Evolutionary conservation across 2,113 vertebrate species (phyloP).

Genomic region (Bungarus multicinctus): DNA sequence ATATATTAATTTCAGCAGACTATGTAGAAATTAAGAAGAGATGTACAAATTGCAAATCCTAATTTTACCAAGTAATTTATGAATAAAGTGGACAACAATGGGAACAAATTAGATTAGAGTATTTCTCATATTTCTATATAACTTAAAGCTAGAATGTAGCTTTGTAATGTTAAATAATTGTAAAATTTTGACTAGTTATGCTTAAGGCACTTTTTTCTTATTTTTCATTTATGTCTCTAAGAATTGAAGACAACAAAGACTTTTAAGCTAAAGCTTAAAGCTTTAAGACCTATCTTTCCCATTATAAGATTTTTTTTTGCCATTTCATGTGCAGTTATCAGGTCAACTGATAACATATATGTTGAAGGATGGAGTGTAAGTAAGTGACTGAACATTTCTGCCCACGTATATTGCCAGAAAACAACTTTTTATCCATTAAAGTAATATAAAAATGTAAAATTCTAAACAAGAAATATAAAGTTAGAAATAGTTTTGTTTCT

Average conservation of each 20-base stretch:
- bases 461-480: slow-evolving; percentile 41
- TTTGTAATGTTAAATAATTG: background rate
- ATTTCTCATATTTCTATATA: background rate
- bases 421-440: slow-evolving; percentile 55
- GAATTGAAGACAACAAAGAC: background rate
- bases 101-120: background rate
- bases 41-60: background rate
- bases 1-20: background rate
- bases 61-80: background rate
- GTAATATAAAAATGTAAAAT: slow-evolving; percentile 62
- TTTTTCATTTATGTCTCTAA: background rate
- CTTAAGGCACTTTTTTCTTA: background rate
- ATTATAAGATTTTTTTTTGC: slow-evolving; percentile 56
- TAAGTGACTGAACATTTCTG: slow-evolving; percentile 23
- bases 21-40: background rate
- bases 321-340: slow-evolving; percentile 42
- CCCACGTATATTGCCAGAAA: slow-evolving; percentile 55
- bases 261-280: background rate
- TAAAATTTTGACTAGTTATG: too few species aligned
- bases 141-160: background rate
- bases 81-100: background rate
- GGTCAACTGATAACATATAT: slow-evolving; percentile 54
- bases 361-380: slow-evolving; percentile 64
- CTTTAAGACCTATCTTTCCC: slow-evolving; percentile 36
- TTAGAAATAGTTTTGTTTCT: background rate